phyloP scores from a whole-genome alignment of 2,888 invertebrate species.

The Pardosa pseudoannulata region DNA sequence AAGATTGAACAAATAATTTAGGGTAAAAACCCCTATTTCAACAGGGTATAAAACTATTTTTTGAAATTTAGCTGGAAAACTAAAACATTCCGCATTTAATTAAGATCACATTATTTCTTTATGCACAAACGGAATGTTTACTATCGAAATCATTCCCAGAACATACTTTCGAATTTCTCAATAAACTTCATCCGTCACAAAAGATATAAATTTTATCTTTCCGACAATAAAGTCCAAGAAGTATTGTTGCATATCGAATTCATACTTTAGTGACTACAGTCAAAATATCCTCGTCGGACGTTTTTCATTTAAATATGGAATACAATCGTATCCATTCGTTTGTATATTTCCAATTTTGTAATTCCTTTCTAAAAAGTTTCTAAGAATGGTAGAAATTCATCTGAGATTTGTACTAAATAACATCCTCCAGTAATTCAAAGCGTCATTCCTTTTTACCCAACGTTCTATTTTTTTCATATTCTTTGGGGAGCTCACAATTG shows the following conservation, averaged over 20 bases:
- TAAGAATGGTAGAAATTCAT: background rate
- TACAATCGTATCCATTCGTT: background rate
- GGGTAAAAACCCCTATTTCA: too few relatives aligned
- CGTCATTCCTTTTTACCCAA: too few relatives aligned
- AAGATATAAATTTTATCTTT: conserved; percentile 2
- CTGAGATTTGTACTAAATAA: conserved; percentile 1
- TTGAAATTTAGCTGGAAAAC: too few relatives aligned
- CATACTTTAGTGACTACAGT: background rate
- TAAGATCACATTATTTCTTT: too few relatives aligned
- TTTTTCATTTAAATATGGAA: background rate
- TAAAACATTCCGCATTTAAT: too few relatives aligned
- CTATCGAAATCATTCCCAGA: too few relatives aligned
- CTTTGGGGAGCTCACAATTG: conserved; percentile 22
- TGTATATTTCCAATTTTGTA: conserved; percentile 4
- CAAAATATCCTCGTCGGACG: background rate
- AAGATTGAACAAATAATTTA: too few relatives aligned
- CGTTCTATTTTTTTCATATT: background rate
- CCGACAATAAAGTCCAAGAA: background rate
- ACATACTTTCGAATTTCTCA: background rate
- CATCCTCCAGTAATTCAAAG: background rate
- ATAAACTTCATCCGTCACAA: background rate
- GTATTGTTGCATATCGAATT: background rate
- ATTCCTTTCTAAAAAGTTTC: background rate
- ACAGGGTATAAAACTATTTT: too few relatives aligned
- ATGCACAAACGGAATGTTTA: too few relatives aligned